A percentile compares a stretch with the other conserved stretches of the same genome.
Conservation (phyloP, 2,888 invertebrate genomes). For the Nowickia ferox region DNA sequence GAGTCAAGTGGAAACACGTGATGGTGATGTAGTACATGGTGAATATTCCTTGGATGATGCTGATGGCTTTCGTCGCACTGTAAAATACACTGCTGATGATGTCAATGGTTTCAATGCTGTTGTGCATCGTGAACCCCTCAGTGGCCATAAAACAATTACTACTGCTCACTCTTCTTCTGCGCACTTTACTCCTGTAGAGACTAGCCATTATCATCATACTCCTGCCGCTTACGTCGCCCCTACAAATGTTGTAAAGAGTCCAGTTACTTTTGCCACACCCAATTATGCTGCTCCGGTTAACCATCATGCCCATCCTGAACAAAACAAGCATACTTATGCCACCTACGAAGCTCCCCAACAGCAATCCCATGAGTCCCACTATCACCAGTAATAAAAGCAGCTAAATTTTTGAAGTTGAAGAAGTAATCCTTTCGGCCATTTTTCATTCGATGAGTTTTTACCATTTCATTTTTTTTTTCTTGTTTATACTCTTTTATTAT, state of each 20-base stretch:
- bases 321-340: constrained; percentile 64
- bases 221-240: constrained; percentile 72
- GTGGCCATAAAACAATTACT: constrained; percentile 74
- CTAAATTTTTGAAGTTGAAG: constrained; percentile 57
- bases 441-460: not conserved
- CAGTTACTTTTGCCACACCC: constrained; percentile 63
- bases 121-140: constrained; percentile 80
- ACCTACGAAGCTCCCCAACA: constrained; percentile 75
- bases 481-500: constrained; percentile 30
- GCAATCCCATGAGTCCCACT: constrained; percentile 76
- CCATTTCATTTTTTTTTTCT: not conserved
- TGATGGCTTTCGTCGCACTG: constrained; percentile 82
- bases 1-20: constrained; percentile 81
- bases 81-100: constrained; percentile 82
- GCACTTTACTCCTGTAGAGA: constrained; percentile 70
- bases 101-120: constrained; percentile 82
- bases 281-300: constrained; percentile 73
- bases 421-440: not conserved
- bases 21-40: constrained; percentile 82
- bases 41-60: constrained; percentile 82
- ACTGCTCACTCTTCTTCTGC: constrained; percentile 68
- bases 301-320: constrained; percentile 72
- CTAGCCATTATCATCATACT: constrained; percentile 36
- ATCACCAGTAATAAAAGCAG: constrained; percentile 73
- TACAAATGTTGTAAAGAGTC: constrained; percentile 73